Conservation (phyloP, 2,888 invertebrate species). For the Ferrisia virgata region DNA sequence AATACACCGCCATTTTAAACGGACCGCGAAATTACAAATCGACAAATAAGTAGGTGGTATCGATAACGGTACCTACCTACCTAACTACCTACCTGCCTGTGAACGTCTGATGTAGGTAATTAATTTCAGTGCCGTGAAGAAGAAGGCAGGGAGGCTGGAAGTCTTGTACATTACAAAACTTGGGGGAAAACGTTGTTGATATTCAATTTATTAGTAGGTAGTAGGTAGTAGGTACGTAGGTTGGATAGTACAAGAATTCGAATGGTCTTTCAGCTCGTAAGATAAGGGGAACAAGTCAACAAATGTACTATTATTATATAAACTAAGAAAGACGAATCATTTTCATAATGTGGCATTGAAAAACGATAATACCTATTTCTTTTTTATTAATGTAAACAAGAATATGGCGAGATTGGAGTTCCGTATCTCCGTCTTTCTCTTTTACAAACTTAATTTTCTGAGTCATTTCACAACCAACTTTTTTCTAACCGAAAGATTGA, state of each 20-base stretch:
- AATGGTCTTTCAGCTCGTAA: neutral
- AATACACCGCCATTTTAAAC: neutral
- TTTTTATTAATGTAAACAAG: slow-evolving; percentile 45
- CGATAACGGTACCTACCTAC: neutral
- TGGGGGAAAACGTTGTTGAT: neutral
- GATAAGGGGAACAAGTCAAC: neutral
- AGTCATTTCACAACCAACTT: slow-evolving; percentile 47
- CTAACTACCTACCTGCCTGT: no score
- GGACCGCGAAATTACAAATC: neutral
- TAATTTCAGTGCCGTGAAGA: neutral
- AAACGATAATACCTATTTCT: slow-evolving; percentile 40
- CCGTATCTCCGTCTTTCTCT: slow-evolving; percentile 29
- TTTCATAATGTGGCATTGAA: slow-evolving; percentile 37
- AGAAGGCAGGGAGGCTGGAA: neutral
- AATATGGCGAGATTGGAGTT: slow-evolving; percentile 44
- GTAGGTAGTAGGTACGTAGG: no score
- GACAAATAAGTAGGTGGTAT: neutral
- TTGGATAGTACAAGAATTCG: neutral
- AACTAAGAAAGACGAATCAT: slow-evolving; percentile 4
- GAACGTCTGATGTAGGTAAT: neutral
- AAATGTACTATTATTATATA: neutral
- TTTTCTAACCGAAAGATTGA: slow-evolving; percentile 40
- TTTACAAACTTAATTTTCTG: slow-evolving; percentile 47
- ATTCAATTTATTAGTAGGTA: slow-evolving; percentile 24
- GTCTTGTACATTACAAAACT: neutral